Percentiles rank a stretch among this genome's conserved stretches.
phyloP scores from a whole-genome alignment of 2,888 invertebrate genomes.

The Leptopterna dolabrata region DNA sequence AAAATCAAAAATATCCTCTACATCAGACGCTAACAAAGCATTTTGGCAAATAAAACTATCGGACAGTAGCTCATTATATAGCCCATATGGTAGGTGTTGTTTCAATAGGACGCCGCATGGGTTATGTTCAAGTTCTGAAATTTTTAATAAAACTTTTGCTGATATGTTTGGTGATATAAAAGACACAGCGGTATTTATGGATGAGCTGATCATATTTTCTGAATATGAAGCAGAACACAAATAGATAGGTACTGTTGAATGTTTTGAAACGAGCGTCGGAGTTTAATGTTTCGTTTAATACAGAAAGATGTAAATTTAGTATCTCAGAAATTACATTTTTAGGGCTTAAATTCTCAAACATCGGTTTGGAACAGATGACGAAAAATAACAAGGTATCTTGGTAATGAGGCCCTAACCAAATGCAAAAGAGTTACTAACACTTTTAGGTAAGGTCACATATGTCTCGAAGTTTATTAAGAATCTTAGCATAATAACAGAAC shows the following conservation, averaged over 20 bases:
- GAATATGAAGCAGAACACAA: too few species aligned
- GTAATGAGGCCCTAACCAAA: not conserved
- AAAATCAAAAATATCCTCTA: not conserved
- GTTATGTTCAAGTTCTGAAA: not conserved
- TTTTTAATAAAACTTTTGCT: not conserved
- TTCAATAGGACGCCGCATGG: not conserved
- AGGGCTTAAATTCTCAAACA: not conserved
- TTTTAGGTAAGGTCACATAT: not conserved
- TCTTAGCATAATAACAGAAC: too few species aligned
- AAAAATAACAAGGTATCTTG: not conserved
- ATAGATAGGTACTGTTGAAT: not conserved
- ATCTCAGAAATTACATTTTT: not conserved
- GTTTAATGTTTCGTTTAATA: not conserved
- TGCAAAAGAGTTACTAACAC: not conserved
- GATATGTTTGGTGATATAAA: not conserved
- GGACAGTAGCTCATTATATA: not conserved
- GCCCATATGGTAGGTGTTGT: too few species aligned
- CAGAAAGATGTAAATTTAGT: not conserved
- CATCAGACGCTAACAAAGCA: not conserved
- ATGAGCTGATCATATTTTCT: not conserved
- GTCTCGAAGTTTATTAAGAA: too few species aligned
- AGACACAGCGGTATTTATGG: not conserved
- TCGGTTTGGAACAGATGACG: not conserved
- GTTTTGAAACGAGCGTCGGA: not conserved
- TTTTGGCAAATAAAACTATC: not conserved